A percentile compares a stretch with the other conserved stretches of the same genome.
Conservation (phyloP, 23 tunicate species). For the Trididemnum clinides region DNA sequence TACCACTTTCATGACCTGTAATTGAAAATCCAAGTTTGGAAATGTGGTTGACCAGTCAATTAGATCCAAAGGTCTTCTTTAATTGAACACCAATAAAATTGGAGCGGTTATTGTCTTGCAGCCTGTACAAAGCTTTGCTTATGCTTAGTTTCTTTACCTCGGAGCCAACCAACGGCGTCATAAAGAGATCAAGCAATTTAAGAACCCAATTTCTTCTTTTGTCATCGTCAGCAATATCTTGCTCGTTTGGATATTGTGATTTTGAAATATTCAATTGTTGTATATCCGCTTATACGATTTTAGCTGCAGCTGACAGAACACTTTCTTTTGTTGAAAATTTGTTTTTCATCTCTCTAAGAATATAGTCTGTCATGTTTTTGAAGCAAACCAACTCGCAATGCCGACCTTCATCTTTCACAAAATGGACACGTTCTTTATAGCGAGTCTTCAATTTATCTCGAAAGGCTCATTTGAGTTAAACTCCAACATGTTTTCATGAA, state of each 20-base stretch:
- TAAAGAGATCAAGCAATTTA: neutral
- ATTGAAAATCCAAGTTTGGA: neutral
- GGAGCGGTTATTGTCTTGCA: neutral
- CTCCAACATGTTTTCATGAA: neutral
- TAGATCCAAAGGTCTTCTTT: neutral
- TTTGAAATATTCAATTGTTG: neutral
- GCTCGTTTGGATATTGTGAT: neutral
- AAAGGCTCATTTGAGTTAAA: neutral
- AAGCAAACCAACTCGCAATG: neutral
- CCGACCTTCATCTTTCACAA: neutral
- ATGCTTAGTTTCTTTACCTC: neutral
- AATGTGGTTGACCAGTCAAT: constrained; percentile 4
- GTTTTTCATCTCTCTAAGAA: neutral
- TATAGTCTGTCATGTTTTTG: neutral
- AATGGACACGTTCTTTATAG: neutral
- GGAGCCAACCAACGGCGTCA: neutral
- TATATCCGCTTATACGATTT: neutral
- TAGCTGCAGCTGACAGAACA: neutral
- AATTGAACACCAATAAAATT: neutral
- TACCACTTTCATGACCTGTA: neutral
- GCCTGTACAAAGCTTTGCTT: neutral
- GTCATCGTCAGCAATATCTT: neutral
- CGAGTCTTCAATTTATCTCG: neutral
- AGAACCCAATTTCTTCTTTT: neutral
- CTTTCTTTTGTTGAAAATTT: neutral